phyloP scores from a whole-genome alignment of 2,888 invertebrate species.

The Drosophila picticornis region DNA sequence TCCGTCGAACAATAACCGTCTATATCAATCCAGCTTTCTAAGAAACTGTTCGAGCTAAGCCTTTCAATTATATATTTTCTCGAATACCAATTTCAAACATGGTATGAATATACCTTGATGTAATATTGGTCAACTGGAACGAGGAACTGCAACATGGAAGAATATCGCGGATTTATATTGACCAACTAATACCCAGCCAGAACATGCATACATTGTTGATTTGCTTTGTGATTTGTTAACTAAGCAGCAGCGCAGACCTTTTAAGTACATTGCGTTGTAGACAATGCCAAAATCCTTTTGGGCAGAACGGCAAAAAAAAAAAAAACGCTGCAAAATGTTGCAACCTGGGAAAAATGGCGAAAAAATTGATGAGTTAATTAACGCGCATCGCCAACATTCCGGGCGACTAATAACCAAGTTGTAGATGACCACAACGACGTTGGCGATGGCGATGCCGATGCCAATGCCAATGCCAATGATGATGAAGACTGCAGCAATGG shows the following conservation, averaged over 20 bases:
- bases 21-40: not conserved
- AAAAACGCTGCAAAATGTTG: slow-evolving; percentile 5
- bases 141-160: not conserved
- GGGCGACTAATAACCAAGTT: slow-evolving; percentile 79
- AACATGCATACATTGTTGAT: not conserved
- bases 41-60: not conserved
- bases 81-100: not conserved
- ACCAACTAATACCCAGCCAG: not conserved
- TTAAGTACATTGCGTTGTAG: slow-evolving; percentile 24
- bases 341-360: slow-evolving; percentile 21
- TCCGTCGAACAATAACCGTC: not conserved
- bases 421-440: slow-evolving; percentile 68
- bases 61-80: not conserved
- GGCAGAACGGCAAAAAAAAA: slow-evolving; percentile 18
- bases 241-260: not conserved
- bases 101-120: not conserved
- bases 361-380: slow-evolving; percentile 81
- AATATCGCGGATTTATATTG: not conserved
- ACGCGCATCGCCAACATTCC: slow-evolving; percentile 81
- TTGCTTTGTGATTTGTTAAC: slow-evolving; percentile 26
- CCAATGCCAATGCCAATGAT: not conserved
- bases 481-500: slow-evolving; percentile 36
- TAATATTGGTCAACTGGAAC: not conserved
- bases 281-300: slow-evolving; percentile 44
- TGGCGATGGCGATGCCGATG: slow-evolving; percentile 7